phyloP scores from a whole-genome alignment of 2,113 vertebrate species.

The Sula dactylatra region DNA sequence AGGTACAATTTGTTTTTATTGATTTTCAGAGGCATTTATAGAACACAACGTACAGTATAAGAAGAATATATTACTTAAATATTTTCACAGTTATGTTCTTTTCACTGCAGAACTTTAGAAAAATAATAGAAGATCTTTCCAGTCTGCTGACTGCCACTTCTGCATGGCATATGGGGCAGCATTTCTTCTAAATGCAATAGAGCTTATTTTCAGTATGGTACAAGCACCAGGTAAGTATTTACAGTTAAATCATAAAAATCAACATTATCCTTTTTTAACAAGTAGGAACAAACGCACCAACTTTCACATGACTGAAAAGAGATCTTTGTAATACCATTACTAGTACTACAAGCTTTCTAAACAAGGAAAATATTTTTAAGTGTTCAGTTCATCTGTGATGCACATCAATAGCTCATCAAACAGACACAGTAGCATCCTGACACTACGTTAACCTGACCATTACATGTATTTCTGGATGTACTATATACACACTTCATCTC shows the following conservation, averaged over 20 bases:
- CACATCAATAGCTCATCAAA: neutral
- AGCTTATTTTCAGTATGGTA: neutral
- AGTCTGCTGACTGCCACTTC: neutral
- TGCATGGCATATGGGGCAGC: neutral
- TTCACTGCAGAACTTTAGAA: neutral
- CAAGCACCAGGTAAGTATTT: neutral
- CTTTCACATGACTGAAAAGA: neutral
- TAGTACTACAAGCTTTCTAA: neutral
- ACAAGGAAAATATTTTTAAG: neutral
- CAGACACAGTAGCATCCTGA: neutral
- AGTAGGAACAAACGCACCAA: neutral
- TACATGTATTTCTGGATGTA: neutral
- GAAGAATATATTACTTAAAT: conserved; percentile 2
- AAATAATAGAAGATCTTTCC: neutral
- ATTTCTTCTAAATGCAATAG: neutral
- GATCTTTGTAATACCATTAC: neutral
- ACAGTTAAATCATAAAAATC: neutral
- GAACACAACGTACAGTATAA: neutral
- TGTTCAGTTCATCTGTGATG: neutral
- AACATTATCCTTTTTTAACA: neutral
- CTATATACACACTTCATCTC: neutral
- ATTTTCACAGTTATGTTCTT: neutral
- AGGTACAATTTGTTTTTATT: neutral
- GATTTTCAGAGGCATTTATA: conserved; percentile 12
- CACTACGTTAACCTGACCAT: neutral